Evolutionary conservation across 2,113 vertebrate genomes (phyloP), one percentile per base, ranked within the genome.

Genomic region (Forbesichthys papilliferus): DNA sequence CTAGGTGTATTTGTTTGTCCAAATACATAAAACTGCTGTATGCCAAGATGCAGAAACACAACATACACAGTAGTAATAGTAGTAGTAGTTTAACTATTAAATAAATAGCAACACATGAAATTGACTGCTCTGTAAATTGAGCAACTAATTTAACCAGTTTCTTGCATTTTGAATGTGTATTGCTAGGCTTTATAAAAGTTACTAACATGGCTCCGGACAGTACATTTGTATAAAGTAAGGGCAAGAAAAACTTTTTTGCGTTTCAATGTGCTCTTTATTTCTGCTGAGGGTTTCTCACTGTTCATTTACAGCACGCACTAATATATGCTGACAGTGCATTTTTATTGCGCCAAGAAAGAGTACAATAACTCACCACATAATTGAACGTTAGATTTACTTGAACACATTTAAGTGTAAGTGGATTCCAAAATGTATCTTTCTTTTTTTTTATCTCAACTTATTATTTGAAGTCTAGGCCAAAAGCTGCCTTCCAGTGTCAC

Each of bases 301-400:
- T 74, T 83, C 66, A 90, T 86, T 77, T 79, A 80, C 82, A 79
- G 65, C 61, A 13, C 62, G 8, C 84, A 69, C 62, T 86, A 80
- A 88, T 87, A 80, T 57, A 68, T 57, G 12, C 67, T 86, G 87
- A 90, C 88, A 82, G 65, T 64, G 69, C 75, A 74, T 77, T 87
- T 86, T 85, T 82, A 79, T 59, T 81, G 75, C 70, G 20, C 71
- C 55, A 46, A 14, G 61, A 85, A 83, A 87, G 73, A 74, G 78
- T 84, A 86, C 83, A 89, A 81, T 86, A 87, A 89, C 72, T 70
- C 77, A 61, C 79, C 80, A 80, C 86, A 80, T 88, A 85, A 89
- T 82, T 90, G 74, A 86, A 84, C 20, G 74, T 88, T 88, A 66
- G 56, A 82, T 86, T 73, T 74, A 69, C 88, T 86, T 82, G 86